Evolutionary conservation across 2,113 vertebrate genomes (phyloP).

Genomic region (Dolichotis patagonum): DNA sequence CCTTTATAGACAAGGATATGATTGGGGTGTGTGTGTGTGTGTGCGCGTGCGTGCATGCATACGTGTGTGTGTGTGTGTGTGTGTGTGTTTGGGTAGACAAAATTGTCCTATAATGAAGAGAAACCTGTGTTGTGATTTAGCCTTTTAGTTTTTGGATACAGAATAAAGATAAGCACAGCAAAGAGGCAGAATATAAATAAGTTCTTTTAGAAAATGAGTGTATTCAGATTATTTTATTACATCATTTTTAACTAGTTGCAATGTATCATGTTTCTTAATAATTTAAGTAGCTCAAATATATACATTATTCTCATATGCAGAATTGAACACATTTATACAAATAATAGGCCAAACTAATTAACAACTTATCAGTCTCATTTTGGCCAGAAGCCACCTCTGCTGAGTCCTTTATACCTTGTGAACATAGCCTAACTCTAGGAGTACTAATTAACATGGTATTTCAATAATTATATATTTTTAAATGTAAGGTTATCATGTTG

Average conservation of each 20-base stretch:
- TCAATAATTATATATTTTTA: conserved; percentile 52
- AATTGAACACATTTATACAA: conserved; percentile 35
- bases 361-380: conserved; percentile 33
- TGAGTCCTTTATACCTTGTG: conserved; percentile 10
- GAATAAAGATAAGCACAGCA: neutral
- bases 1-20: conserved; percentile 45
- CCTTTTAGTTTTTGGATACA: neutral
- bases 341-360: conserved; percentile 70
- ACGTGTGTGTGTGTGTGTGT: neutral
- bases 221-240: neutral
- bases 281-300: conserved; percentile 46
- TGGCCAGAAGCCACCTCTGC: conserved; percentile 35
- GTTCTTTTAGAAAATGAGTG: conserved; percentile 23
- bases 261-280: conserved; percentile 29
- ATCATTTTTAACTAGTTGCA: conserved; percentile 49
- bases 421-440: conserved; percentile 34
- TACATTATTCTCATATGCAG: conserved; percentile 20
- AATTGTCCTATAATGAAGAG: neutral
- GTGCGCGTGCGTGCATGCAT: too few relatives aligned
- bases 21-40: neutral
- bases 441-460: conserved; percentile 69
- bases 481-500: conserved; percentile 54
- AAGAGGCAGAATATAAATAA: neutral
- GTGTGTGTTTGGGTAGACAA: neutral
- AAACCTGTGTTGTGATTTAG: neutral